A percentile compares a stretch with the other conserved stretches of the same genome.
Evolutionary conservation across 2,888 invertebrate genomes (phyloP).

Genomic region (Crocallis elinguaria): DNA sequence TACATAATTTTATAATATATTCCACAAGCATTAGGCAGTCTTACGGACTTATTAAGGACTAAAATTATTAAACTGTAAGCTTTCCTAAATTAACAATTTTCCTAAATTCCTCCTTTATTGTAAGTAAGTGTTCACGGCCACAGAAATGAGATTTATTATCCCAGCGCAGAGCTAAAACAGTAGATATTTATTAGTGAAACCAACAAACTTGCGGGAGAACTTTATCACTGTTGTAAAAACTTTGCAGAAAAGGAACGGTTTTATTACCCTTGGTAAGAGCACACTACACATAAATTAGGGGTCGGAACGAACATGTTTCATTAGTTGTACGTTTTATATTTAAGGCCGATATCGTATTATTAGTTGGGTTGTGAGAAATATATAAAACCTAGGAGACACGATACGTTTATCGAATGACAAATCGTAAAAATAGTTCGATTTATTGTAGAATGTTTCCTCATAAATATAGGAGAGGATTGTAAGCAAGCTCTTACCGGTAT

Average conservation of each 20-base stretch:
- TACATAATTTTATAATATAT: too few species aligned
- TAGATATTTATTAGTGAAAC: slow-evolving; percentile 49
- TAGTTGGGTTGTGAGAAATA: too few species aligned
- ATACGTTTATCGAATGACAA: background rate
- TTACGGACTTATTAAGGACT: too few species aligned
- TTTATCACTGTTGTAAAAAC: slow-evolving; percentile 42
- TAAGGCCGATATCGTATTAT: slow-evolving; percentile 2
- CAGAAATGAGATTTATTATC: slow-evolving; percentile 43
- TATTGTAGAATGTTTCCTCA: slow-evolving; percentile 5
- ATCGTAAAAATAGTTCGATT: slow-evolving; percentile 10
- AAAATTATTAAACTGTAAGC: too few species aligned
- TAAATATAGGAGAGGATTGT: background rate
- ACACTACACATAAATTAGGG: slow-evolving; percentile 38
- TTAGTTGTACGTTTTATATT: slow-evolving; percentile 17
- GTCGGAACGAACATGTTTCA: slow-evolving; percentile 32
- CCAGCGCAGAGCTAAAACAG: slow-evolving; percentile 27
- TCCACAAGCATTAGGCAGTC: too few species aligned
- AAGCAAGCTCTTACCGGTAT: too few species aligned
- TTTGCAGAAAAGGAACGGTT: slow-evolving; percentile 40
- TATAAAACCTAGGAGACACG: too few species aligned
- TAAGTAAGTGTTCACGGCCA: slow-evolving; percentile 25
- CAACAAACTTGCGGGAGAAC: slow-evolving; percentile 39
- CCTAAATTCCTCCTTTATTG: slow-evolving; percentile 30
- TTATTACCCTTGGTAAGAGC: slow-evolving; percentile 46
- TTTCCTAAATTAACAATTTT: background rate